Conservation (phyloP, 1,140 invertebrate species). For the Cephus cinctus region DNA sequence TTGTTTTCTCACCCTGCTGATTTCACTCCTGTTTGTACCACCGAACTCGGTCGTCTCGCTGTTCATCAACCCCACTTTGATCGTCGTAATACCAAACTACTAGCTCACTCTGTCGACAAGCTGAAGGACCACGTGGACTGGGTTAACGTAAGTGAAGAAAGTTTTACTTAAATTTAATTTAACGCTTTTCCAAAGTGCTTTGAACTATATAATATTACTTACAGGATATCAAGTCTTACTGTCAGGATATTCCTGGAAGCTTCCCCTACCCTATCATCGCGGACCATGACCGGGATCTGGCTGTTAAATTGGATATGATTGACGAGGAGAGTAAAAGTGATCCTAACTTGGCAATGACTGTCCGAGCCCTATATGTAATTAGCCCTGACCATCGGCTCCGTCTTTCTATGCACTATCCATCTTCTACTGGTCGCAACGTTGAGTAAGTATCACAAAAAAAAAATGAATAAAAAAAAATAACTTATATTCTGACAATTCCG, state of each 20-base stretch:
- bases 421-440: constrained; percentile 88
- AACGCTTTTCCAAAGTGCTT: constrained; percentile 13
- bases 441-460: constrained; percentile 64
- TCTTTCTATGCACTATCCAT: constrained; percentile 86
- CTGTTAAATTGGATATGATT: constrained; percentile 81
- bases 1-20: constrained; percentile 92
- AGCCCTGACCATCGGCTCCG: constrained; percentile 84
- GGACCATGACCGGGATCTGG: constrained; percentile 75
- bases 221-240: constrained; percentile 77
- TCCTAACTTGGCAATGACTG: constrained; percentile 71
- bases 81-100: constrained; percentile 77
- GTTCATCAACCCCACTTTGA: constrained; percentile 74
- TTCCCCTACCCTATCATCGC: constrained; percentile 89
- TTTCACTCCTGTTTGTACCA: constrained; percentile 94
- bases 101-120: constrained; percentile 86
- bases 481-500: constrained; percentile 7
- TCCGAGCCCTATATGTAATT: constrained; percentile 84
- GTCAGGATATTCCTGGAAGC: constrained; percentile 63
- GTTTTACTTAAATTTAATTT: constrained; percentile 12
- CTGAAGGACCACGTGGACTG: constrained; percentile 77
- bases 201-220: constrained; percentile 18
- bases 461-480: neutral
- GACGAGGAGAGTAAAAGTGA: constrained; percentile 66
- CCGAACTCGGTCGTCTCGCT: constrained; percentile 80
- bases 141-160: constrained; percentile 63